Percentiles rank a stretch among this genome's conserved stretches.
Evolutionary conservation across 1,140 invertebrate genomes (phyloP).

Genomic region (Drosophila jambulina): DNA sequence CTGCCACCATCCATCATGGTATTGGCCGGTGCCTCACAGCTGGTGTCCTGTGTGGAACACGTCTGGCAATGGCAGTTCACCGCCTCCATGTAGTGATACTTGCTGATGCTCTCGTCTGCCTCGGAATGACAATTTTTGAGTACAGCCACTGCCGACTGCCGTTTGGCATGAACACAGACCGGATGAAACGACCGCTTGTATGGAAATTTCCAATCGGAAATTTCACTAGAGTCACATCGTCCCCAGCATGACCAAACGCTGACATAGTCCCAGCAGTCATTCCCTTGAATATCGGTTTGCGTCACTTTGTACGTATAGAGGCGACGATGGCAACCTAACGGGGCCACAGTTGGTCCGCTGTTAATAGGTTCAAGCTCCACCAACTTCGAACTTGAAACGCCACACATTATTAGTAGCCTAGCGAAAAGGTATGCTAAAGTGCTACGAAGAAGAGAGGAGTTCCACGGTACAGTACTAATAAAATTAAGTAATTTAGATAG

Average conservation of each 20-base stretch:
- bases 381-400: slow-evolving; percentile 43
- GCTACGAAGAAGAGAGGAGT: slow-evolving; percentile 9
- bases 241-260: slow-evolving; percentile 93
- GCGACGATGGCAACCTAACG: slow-evolving; percentile 85
- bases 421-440: slow-evolving; percentile 17
- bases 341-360: slow-evolving; percentile 63
- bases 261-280: slow-evolving; percentile 87
- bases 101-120: slow-evolving; percentile 85
- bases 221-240: slow-evolving; percentile 93
- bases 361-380: slow-evolving; percentile 66
- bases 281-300: slow-evolving; percentile 63
- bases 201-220: slow-evolving; percentile 94
- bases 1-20: slow-evolving; percentile 61
- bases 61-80: slow-evolving; percentile 87
- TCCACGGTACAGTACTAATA: neutral
- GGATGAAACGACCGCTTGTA: slow-evolving; percentile 93
- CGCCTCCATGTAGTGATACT: slow-evolving; percentile 89
- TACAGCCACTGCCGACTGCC: slow-evolving; percentile 86
- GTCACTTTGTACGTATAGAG: slow-evolving; percentile 85
- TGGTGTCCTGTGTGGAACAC: slow-evolving; percentile 81
- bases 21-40: slow-evolving; percentile 80
- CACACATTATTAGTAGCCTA: slow-evolving; percentile 7
- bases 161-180: slow-evolving; percentile 91
- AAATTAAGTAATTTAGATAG: neutral
- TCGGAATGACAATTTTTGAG: slow-evolving; percentile 89